phyloP scores from a whole-genome alignment of 1,140 invertebrate genomes.

The Nebria ingens region DNA sequence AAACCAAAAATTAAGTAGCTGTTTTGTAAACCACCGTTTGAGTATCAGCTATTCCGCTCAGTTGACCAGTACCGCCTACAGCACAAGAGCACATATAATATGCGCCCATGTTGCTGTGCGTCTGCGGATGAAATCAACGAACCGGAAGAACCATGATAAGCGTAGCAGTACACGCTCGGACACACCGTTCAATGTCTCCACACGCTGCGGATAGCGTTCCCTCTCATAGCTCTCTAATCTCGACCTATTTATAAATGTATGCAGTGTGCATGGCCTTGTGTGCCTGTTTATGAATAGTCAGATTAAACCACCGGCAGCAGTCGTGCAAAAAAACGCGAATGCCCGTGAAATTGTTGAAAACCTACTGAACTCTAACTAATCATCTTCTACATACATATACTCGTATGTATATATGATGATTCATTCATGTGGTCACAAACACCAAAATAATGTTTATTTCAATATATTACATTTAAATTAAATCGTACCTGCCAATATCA shows the following conservation, averaged over 20 bases:
- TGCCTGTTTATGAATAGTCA: not conserved
- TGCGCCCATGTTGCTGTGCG: not conserved
- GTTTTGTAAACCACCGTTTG: not conserved
- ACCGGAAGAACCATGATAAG: not conserved
- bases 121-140: not conserved
- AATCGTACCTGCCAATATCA: no score
- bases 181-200: not conserved
- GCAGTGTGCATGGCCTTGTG: not conserved
- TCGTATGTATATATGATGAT: no score
- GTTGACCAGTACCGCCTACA: not conserved
- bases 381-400: no score
- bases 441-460: no score
- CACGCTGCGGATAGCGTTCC: not conserved
- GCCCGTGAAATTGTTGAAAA: not conserved
- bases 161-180: not conserved
- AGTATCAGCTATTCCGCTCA: not conserved
- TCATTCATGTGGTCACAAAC: no score
- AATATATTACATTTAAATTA: no score
- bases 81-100: no score
- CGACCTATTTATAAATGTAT: not conserved
- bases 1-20: no score
- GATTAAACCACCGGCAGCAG: not conserved
- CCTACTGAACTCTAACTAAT: not conserved
- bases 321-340: not conserved
- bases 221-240: not conserved